These are phyloP conservation scores for Orthonyx spaldingii DNA, from an alignment of 2,113 vertebrate species.

Conservation along the genomic window DNA sequence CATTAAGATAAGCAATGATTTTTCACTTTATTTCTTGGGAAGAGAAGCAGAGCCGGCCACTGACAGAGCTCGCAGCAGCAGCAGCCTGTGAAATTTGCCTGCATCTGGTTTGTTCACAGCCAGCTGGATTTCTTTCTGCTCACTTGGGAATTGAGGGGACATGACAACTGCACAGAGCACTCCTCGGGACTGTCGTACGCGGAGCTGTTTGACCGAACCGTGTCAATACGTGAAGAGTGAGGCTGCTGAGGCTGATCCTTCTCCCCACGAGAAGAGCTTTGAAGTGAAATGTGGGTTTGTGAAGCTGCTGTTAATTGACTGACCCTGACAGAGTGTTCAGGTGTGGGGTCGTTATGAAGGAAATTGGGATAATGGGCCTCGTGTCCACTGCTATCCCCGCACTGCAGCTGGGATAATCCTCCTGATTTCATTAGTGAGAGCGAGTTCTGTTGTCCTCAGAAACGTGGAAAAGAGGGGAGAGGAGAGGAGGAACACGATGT, in stretches of 20 bases:
- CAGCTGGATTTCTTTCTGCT: background rate
- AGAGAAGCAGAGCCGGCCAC: background rate
- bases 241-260: background rate
- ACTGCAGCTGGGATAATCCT: background rate
- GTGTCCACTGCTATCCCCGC: background rate
- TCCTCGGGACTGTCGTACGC: rapidly evolving
- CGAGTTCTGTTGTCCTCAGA: background rate
- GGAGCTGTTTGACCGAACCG: background rate
- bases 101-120: background rate
- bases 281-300: background rate
- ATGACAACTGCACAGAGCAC: background rate
- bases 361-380: background rate
- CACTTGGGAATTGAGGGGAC: background rate
- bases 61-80: background rate
- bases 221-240: background rate
- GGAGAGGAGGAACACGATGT: background rate
- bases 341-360: background rate
- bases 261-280: background rate
- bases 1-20: background rate
- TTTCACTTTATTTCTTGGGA: background rate
- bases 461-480: background rate
- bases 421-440: background rate
- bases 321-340: background rate
- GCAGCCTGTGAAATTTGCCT: background rate
- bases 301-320: constrained; percentile 19